Base-by-base conservation (phyloP, 2,888 invertebrate genomes). In the Drosophila emarginata region DNA sequence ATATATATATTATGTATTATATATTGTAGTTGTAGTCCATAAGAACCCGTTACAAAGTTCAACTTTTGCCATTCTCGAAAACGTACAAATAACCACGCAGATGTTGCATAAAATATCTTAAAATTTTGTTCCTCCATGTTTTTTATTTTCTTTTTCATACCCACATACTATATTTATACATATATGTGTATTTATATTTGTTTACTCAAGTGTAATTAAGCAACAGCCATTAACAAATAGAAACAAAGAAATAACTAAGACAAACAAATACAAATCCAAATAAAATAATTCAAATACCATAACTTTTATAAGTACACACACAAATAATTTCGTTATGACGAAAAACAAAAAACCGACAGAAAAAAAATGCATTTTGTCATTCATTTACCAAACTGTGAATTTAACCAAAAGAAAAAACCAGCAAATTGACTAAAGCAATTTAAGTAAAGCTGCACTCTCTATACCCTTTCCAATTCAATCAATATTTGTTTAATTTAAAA, bases 201-300 rank as follows among this genome's bases (percentile, higher is more conserved):
- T 51, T 39, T 70, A 59, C 36, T n/a, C 70, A 52, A 56, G 54
- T 60, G 59, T 45, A 59, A 28, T 32, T 54, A 36, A 59, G 59
- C 12, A 14, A 28, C 12, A 59, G 59, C 18, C 45, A 50, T 28
- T 14, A 28, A 26, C 58, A 58, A 54, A 54, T 54, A 45, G 18
- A 45, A 54, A 54, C 28, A 32, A 54, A 36, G 32, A 32, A 18
- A 54, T 54, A 54, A 54, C 36, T 54, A 36, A 52, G 45, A 21
- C 45, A 45, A 45, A 45, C 40, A 45, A 45, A 45, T 45, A 14
- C 45, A 45, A 45, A 45, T 45, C 18, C 45, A 45, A 45, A 45
- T 15, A 18, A 45, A 45, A 45, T 45, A 45, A 18, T 18, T 18
- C 18, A 45, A 45, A 45, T 45, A 45, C 18, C 11, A 45, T 45